Evolutionary conservation across 2,888 invertebrate genomes (phyloP).

Genomic region (Ceraclea dissimilis): DNA sequence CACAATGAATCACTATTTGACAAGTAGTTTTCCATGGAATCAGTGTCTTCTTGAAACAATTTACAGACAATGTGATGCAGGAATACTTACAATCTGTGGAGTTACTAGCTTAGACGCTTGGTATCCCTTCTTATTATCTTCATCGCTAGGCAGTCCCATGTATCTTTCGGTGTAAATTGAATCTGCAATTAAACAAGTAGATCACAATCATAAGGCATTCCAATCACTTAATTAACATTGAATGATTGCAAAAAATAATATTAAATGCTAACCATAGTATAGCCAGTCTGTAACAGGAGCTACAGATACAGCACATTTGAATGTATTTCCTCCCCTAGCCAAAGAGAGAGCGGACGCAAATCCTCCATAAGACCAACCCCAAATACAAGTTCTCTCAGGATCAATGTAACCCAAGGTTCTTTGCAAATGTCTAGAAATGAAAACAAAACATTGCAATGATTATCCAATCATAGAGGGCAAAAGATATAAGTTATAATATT

Average conservation of each 20-base stretch:
- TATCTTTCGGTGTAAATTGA: conserved; percentile 96
- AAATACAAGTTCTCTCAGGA: conserved; percentile 75
- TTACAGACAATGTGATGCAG: too few species aligned
- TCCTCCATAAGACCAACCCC: conserved; percentile 99
- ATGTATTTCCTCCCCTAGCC: conserved; percentile 69
- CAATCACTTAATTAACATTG: background rate
- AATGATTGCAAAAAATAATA: background rate
- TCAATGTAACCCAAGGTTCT: conserved; percentile 67
- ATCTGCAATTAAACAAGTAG: conserved; percentile 58
- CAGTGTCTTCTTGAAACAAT: too few species aligned
- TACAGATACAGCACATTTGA: conserved; percentile 90
- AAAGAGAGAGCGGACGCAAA: conserved; percentile 85
- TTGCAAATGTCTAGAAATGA: conserved; percentile 52
- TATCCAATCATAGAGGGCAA: background rate
- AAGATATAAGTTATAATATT: too few species aligned
- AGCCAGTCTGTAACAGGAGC: conserved; percentile 97
- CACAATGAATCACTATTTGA: too few species aligned
- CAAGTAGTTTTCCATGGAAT: too few species aligned
- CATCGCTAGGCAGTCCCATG: conserved; percentile 73
- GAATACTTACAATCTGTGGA: conserved; percentile 39
- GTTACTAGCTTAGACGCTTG: conserved; percentile 48
- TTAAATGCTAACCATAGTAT: conserved; percentile 87
- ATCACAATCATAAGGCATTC: background rate
- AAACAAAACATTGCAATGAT: background rate
- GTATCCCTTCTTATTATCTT: conserved; percentile 71